Percentiles rank a stretch among this genome's conserved stretches.
phyloP scores from a whole-genome alignment of 2,797 vertebrate species.

The Choloepus didactylus region DNA sequence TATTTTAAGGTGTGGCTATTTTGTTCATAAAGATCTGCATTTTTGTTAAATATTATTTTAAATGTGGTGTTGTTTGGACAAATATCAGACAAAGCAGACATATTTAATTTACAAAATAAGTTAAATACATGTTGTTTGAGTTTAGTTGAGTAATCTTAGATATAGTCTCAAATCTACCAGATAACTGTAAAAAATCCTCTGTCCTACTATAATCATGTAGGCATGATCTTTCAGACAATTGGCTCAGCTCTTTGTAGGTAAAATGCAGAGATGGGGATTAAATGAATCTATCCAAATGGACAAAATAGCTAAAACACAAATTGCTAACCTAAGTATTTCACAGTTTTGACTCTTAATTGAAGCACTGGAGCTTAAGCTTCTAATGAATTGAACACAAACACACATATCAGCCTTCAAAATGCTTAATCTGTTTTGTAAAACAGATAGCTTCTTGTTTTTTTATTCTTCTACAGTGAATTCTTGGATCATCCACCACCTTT shows the following conservation, averaged over 20 bases:
- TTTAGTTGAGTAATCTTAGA: not conserved
- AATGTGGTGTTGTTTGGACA: not conserved
- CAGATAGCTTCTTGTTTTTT: not conserved
- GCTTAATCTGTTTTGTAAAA: not conserved
- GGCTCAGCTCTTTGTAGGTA: not conserved
- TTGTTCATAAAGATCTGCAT: not conserved
- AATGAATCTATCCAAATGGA: not conserved
- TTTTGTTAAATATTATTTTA: not conserved
- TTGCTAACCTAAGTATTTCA: not conserved
- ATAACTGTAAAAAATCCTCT: not conserved
- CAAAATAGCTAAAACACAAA: not conserved
- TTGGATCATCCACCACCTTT: not conserved
- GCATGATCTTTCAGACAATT: not conserved
- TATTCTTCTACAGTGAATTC: not conserved
- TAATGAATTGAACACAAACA: not conserved
- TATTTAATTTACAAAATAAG: not conserved
- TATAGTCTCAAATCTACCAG: not conserved
- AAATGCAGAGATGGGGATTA: not conserved
- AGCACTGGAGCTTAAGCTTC: not conserved
- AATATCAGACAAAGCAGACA: not conserved
- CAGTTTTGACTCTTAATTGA: not conserved
- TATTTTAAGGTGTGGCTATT: not conserved
- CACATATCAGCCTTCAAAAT: not conserved
- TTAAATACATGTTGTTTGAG: not conserved
- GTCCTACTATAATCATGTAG: not conserved